Base-by-base conservation (phyloP, 1,140 invertebrate genomes). In the Eulimnadia texana region DNA sequence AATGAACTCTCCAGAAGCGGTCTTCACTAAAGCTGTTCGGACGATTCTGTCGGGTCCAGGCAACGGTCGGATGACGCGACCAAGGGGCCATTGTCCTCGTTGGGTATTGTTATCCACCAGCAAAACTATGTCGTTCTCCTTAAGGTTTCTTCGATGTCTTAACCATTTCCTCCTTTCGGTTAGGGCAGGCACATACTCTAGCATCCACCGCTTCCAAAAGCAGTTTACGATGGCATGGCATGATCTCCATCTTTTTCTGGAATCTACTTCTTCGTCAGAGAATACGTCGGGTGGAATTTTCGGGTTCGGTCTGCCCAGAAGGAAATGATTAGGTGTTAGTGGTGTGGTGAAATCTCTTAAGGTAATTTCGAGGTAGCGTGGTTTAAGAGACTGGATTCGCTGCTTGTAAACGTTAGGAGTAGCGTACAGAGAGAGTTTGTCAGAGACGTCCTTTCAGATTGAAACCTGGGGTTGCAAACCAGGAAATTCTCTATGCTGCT, bases 171-270 rank as follows among this genome's bases (percentile, higher is more conserved):
- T 13, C 25, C 64, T 9, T 28, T 24, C 22, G n/a, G 50, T 42
- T 10, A 65, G 20, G 11, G 13, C 20, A 3, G 58, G 62, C 3
- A 64, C n/a, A 20, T 58, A 61, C 27, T 65, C 64, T 13, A 25
- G 54, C 3, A 58, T 20, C 62, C 63, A 65, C 2, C 62, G 33
- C 19, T 58, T 50, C 64, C 64, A 65, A 28, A 65, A 65, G 2
- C 57, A 24, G 24, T 55, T 53, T 1, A 50, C 50, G 2, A 64
- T 24, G 2, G 3, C 42, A 33, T 65, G 64, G 0, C 47, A 10
- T 1, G 9, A 0, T 50, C 62, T 60, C 59, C 64, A 64, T 0
- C n/a, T 3, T 22, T 65, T 58, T 3, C 51, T 3, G 3, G 42
- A 24, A 24, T 22, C 22, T 0, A 50, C 13, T 9, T 61, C 51